Evolutionary conservation across 2,113 vertebrate genomes (phyloP).

Genomic region (Tyrannus savana): DNA sequence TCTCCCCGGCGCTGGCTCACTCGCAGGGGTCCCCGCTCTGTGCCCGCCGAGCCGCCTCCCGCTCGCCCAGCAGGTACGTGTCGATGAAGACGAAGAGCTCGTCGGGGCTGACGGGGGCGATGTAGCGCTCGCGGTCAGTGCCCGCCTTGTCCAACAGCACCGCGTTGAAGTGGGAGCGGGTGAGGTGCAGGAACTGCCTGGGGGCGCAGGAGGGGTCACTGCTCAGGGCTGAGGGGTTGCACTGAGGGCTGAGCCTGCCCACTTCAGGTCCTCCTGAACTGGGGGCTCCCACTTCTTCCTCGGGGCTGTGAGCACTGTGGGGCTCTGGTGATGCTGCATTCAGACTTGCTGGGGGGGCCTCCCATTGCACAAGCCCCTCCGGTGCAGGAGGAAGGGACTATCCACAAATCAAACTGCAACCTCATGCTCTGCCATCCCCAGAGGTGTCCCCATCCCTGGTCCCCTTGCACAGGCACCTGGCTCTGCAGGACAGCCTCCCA

Average conservation of each 20-base stretch:
- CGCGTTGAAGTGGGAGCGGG: slow-evolving; percentile 87
- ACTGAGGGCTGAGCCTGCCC: neutral
- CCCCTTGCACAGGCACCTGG: rapidly evolving
- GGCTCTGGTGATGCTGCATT: neutral
- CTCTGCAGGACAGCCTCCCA: neutral
- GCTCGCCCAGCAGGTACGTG: slow-evolving; percentile 83
- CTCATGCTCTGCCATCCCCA: neutral
- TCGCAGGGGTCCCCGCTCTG: slow-evolving; percentile 83
- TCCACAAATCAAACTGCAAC: rapidly evolving
- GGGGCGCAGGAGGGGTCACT: neutral
- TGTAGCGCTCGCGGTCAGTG: slow-evolving; percentile 88
- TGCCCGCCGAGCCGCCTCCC: slow-evolving; percentile 76
- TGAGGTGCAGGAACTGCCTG: slow-evolving; percentile 88
- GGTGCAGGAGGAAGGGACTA: neutral
- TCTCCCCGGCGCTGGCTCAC: slow-evolving; percentile 61
- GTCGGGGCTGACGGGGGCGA: slow-evolving; percentile 79
- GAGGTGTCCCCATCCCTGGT: rapidly evolving
- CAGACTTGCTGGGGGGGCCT: neutral
- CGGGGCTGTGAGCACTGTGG: rapidly evolving
- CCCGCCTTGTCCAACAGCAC: slow-evolving; percentile 89
- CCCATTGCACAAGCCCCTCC: rapidly evolving
- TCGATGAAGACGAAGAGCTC: slow-evolving; percentile 92
- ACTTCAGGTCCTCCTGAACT: neutral
- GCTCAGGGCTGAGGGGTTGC: neutral
- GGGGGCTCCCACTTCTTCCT: neutral